phyloP scores from a whole-genome alignment of 2,888 invertebrate species.

The Tubulanus polymorphus region DNA sequence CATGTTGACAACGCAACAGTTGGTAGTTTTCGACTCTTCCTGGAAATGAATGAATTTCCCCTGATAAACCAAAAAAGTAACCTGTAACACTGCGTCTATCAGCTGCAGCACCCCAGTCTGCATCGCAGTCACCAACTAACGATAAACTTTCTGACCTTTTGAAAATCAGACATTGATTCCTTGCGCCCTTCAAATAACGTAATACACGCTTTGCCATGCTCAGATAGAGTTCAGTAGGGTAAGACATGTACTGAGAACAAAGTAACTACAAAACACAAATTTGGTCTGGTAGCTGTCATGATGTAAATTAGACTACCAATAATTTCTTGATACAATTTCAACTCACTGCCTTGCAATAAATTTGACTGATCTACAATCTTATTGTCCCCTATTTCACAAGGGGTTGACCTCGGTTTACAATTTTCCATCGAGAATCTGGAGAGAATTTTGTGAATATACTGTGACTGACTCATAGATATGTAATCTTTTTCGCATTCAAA shows the following conservation, averaged over 20 bases:
- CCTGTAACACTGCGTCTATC: background rate
- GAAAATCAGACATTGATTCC: background rate
- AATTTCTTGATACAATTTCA: too few species aligned
- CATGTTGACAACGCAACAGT: slow-evolving; percentile 6
- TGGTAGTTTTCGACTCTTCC: slow-evolving; percentile 3
- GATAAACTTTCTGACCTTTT: background rate
- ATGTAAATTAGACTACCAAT: too few species aligned
- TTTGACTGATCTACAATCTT: too few species aligned
- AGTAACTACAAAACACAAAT: background rate
- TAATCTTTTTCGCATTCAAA: background rate
- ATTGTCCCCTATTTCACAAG: background rate
- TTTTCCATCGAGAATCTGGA: background rate
- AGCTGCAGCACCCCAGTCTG: background rate
- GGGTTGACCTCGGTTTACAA: background rate
- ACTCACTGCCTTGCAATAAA: too few species aligned
- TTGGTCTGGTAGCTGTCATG: background rate
- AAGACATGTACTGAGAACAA: background rate
- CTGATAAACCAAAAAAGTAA: background rate
- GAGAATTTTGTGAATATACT: background rate
- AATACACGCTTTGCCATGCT: background rate
- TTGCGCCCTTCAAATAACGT: background rate
- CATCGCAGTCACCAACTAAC: background rate
- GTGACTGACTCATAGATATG: background rate
- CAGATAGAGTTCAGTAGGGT: background rate
- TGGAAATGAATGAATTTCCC: background rate